A percentile compares a stretch with the other conserved stretches of the same genome.
Conservation (phyloP, 2,797 vertebrate genomes). For the Halcyon leucocephala region DNA sequence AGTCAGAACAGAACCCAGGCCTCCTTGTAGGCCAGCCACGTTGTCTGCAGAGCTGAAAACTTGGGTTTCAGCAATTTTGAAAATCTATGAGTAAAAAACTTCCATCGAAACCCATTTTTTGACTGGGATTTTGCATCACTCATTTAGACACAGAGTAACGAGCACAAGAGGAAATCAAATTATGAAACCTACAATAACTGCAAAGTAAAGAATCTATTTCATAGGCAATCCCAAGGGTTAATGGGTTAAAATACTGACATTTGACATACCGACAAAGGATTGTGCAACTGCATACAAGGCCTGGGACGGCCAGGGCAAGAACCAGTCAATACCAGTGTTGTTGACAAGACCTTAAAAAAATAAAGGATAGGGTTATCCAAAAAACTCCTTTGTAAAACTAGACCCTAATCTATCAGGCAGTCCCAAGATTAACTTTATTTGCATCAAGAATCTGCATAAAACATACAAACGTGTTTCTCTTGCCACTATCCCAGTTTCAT, state of each 20-base stretch:
- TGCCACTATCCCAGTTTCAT: neutral
- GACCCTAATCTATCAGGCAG: neutral
- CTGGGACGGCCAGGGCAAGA: conserved; percentile 93
- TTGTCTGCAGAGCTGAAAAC: neutral
- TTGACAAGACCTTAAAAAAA: conserved; percentile 90
- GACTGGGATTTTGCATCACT: neutral
- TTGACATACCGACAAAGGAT: conserved; percentile 88
- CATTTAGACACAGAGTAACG: neutral
- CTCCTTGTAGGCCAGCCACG: neutral
- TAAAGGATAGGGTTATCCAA: neutral
- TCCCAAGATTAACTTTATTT: neutral
- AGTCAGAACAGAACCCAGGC: neutral
- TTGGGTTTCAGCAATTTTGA: neutral
- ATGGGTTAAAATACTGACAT: neutral
- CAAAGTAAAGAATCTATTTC: neutral
- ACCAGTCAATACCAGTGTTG: conserved; percentile 98
- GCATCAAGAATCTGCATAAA: neutral
- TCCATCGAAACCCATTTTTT: neutral
- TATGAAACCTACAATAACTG: neutral
- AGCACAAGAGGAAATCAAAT: neutral
- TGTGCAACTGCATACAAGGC: conserved; percentile 92
- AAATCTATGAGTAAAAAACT: neutral
- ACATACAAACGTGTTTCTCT: neutral
- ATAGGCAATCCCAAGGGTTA: neutral
- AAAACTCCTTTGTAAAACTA: neutral